phyloP scores from a whole-genome alignment of 2,888 invertebrate genomes.

The Priapulus caudatus region DNA sequence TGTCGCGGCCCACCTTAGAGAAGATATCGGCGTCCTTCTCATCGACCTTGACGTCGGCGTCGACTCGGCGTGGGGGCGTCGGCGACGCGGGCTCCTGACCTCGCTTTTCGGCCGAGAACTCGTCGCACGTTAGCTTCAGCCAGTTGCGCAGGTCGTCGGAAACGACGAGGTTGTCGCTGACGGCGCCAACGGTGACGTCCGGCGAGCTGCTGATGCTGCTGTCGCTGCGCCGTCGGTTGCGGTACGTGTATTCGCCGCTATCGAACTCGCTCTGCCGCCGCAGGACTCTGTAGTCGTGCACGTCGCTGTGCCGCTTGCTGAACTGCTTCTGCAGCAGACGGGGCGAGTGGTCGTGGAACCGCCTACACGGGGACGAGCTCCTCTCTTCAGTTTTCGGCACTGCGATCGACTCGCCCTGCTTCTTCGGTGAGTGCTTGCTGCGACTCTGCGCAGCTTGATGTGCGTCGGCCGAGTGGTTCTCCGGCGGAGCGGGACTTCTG shows the following conservation, averaged over 20 bases:
- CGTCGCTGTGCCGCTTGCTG: constrained; percentile 1
- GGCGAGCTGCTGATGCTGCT: too few species aligned
- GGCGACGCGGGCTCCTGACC: too few species aligned
- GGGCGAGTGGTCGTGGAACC: background rate
- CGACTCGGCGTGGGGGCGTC: too few species aligned
- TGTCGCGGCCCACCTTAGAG: background rate
- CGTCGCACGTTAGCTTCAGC: background rate
- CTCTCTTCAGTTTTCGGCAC: too few species aligned
- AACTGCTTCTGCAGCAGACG: background rate
- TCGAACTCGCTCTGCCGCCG: background rate
- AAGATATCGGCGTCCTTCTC: background rate
- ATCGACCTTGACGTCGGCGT: background rate
- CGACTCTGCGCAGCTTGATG: background rate
- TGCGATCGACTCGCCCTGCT: background rate
- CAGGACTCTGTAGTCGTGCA: background rate
- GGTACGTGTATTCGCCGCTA: background rate
- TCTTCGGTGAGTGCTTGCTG: background rate
- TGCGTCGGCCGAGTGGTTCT: background rate
- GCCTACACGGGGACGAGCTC: background rate
- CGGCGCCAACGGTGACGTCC: too few species aligned
- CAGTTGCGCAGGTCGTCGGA: background rate
- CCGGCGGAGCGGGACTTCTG: background rate
- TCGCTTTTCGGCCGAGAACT: too few species aligned
- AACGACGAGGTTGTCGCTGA: background rate
- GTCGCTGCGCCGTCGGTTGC: background rate